Conservation (phyloP, 2,113 vertebrate genomes). For the Pygoscelis adeliae region DNA sequence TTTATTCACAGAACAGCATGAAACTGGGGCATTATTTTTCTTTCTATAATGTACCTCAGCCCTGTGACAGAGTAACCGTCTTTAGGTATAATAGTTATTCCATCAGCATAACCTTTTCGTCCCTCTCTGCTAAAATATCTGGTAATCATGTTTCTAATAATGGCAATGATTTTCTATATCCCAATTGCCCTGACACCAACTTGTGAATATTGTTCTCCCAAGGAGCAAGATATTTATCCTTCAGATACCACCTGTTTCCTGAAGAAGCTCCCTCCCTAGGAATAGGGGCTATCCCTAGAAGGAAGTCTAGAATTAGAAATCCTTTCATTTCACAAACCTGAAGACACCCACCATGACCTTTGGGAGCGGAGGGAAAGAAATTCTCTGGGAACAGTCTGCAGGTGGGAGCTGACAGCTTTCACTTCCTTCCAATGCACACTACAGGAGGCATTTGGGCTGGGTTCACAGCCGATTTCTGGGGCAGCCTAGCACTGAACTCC, state of each 20-base stretch:
- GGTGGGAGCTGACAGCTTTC: neutral
- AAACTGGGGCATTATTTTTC: neutral
- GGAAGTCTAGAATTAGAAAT: neutral
- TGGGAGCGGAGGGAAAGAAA: neutral
- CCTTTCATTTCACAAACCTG: neutral
- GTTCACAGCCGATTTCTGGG: neutral
- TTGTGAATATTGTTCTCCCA: neutral
- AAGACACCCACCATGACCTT: neutral
- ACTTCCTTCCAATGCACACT: fast-evolving
- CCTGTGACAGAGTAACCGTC: neutral
- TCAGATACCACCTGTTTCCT: neutral
- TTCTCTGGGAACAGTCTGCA: neutral
- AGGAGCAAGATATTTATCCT: neutral
- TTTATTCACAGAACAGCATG: neutral
- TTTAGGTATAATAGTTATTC: neutral
- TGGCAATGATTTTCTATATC: neutral
- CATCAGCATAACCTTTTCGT: neutral
- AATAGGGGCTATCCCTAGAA: neutral
- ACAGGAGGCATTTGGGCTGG: neutral
- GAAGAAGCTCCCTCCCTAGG: neutral
- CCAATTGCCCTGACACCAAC: neutral
- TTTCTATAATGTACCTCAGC: neutral
- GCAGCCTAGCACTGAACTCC: neutral
- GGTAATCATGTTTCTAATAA: neutral
- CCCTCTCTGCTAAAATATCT: neutral